Base-by-base conservation (phyloP, 2,113 vertebrate species). In the Cacatua alba region DNA sequence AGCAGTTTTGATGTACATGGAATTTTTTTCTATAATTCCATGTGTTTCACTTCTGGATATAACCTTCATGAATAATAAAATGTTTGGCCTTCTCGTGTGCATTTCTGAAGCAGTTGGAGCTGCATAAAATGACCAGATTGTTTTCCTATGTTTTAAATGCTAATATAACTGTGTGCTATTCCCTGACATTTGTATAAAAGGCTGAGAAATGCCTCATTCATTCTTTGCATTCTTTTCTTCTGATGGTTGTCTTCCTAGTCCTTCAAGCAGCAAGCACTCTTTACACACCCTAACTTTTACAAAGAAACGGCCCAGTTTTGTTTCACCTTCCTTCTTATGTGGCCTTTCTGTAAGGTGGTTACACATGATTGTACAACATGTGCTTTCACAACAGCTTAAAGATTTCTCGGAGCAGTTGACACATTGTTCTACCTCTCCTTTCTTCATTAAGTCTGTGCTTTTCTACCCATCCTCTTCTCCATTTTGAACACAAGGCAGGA, bases 111-210 rank as follows among this genome's bases (percentile, higher is more conserved):
- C 81, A 92, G 67, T n/a, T 92, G 63, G 81, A 86, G 41, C 86
- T 89, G 49, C 60, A 70, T n/a, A 79, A 88, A 79, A 46, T 43
- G 72, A 72, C 80, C 62, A 48, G 69, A 41, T 65, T 89, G 60
- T 93, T 93, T 86, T 35, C 65, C 55, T 68, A 48, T 82, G 48
- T 93, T 93, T 93, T 89, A 93, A 95, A 72, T 88, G 88, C 65
- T 82, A 76, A 65, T 85, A 63, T 71, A 91, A 76, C 46, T 90
- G 43, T 78, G 31, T 86, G 48, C 64, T 78, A 4, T 65, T 60
- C 80, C 48, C 69, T 95, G 88, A 88, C 83, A 76, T 92, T 96
- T 90, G 64, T 94, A 20, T 48, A 64, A 11, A 7, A 83, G 86
- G 52, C 77, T 96, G 57, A 82, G 80, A 72, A 90, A 57, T 6